Evolutionary conservation across 2,797 vertebrate genomes (phyloP), one percentile per base, ranked within the genome.

Genomic region (Poeciliopsis gracilis): DNA sequence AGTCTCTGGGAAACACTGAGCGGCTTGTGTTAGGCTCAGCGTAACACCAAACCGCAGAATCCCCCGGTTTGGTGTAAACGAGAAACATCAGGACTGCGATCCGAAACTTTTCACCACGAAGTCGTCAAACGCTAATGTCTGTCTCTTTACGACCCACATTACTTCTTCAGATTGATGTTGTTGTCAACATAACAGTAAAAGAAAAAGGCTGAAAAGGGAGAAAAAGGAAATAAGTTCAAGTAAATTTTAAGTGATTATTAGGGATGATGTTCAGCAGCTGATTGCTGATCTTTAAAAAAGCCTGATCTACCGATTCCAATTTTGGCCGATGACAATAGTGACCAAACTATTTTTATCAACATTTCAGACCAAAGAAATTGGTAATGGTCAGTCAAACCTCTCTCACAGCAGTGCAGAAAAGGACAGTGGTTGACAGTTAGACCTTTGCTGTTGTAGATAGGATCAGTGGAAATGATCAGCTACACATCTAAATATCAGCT

Each of bases 1-100:
- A 76, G 78, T 72, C 79, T 38, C n/a, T 73, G 41, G 79, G 77
- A 89, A 77, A 74, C 76, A 77, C 79, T 85, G 81, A 82, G 2
- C 69, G 23, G 57, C 70, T 71, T 2, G 13, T 67, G 61, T 77
- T 70, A 51, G 20, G 30, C 33, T 33, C 33, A 33, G 33, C 3
- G 33, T 33, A 33, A 77, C 46, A 51, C 53, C 53, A 33, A 33
- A 3, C 33, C 33, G 5, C 28, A 15, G 69, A 28, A 41, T 23
- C 12, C 6, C 59, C 20, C 46, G 41, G 57, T 11, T 77, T 55
- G 16, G 18, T 33, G 70, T 67, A 55, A 66, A 73, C 1, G 9
- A 61, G 59, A 2, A 11, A 25, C 30, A 67, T 25, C 69, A 53
- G 41, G n/a, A 73, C n/a, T 66, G 18, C 36, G 1, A 30, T 46